These are phyloP conservation scores for Galeopsomyia nigrocyanea DNA, from an alignment of 2,888 invertebrate species.

Conservation along the genomic window DNA sequence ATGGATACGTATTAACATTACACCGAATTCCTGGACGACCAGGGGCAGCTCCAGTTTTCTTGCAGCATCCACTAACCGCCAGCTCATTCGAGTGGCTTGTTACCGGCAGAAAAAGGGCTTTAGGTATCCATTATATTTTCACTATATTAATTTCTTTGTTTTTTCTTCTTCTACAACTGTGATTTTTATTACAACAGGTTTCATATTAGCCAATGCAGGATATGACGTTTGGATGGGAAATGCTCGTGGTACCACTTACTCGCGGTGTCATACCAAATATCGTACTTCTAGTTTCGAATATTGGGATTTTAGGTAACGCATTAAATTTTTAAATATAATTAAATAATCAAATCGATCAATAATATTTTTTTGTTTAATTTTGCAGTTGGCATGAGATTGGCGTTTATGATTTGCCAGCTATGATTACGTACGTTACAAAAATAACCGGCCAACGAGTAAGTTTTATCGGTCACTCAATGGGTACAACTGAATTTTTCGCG, in stretches of 20 bases:
- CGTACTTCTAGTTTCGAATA: background rate
- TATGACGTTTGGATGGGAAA: constrained; percentile 29
- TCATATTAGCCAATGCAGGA: background rate
- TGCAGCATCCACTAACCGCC: constrained; percentile 86
- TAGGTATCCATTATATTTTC: constrained; percentile 63
- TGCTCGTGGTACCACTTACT: constrained; percentile 3
- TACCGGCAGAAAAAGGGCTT: constrained; percentile 76
- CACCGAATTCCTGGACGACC: constrained; percentile 80
- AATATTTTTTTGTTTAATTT: too few relatives aligned
- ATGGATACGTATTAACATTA: constrained; percentile 85
- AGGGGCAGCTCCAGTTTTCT: constrained; percentile 74
- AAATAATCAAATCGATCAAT: too few relatives aligned
- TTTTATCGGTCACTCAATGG: constrained; percentile 64
- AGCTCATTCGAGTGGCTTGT: constrained; percentile 85
- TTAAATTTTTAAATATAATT: too few relatives aligned
- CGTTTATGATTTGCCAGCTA: constrained; percentile 87
- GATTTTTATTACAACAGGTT: too few relatives aligned
- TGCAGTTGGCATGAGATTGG: constrained; percentile 92
- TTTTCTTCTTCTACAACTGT: too few relatives aligned
- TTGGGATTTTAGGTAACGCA: constrained; percentile 11
- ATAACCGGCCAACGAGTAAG: constrained; percentile 62
- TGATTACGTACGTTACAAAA: constrained; percentile 60
- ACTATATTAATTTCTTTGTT: too few relatives aligned
- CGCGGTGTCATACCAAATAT: background rate
- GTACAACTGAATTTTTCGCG: constrained; percentile 82